Conservation (phyloP, 2,888 invertebrate genomes). For the Caenorhabditis afra region DNA sequence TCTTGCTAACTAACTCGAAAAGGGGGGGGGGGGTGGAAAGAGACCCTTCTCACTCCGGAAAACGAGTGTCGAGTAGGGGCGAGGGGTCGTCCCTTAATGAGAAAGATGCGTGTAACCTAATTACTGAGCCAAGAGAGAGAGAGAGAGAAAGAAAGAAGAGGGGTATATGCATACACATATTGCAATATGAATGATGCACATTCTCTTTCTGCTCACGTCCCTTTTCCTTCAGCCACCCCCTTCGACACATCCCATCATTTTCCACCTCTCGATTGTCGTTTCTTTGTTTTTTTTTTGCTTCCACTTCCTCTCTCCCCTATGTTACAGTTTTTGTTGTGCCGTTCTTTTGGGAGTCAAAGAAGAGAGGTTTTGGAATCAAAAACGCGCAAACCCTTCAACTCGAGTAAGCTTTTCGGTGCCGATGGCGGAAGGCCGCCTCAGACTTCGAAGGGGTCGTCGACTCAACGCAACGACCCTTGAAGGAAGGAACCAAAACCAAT, state of each 20-base stretch:
- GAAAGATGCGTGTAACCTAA: slow-evolving; percentile 58
- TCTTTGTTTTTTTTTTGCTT: slow-evolving; percentile 12
- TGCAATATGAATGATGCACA: slow-evolving; percentile 58
- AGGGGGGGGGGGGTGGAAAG: too few species aligned
- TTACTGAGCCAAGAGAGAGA: slow-evolving; percentile 28
- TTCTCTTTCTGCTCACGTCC: slow-evolving; percentile 53
- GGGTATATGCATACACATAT: slow-evolving; percentile 55
- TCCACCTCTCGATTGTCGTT: not conserved
- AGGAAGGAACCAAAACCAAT: slow-evolving; percentile 28
- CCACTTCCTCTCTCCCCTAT: slow-evolving; percentile 14
- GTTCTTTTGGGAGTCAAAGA: not conserved
- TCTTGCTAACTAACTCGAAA: too few species aligned
- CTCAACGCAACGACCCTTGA: too few species aligned
- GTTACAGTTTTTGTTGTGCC: slow-evolving; percentile 1
- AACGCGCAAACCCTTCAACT: not conserved
- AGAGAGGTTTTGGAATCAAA: not conserved
- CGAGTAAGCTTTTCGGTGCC: slow-evolving; percentile 7
- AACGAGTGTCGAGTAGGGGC: not conserved
- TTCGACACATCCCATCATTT: slow-evolving; percentile 14
- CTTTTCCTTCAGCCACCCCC: slow-evolving; percentile 23
- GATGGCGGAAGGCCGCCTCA: slow-evolving; percentile 6
- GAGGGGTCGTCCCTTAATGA: slow-evolving; percentile 26
- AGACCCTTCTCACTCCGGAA: not conserved
- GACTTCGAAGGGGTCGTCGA: too few species aligned
- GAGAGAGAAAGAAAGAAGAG: slow-evolving; percentile 9